phyloP scores from a whole-genome alignment of 1,140 invertebrate genomes.

The Orchestia grillus region DNA sequence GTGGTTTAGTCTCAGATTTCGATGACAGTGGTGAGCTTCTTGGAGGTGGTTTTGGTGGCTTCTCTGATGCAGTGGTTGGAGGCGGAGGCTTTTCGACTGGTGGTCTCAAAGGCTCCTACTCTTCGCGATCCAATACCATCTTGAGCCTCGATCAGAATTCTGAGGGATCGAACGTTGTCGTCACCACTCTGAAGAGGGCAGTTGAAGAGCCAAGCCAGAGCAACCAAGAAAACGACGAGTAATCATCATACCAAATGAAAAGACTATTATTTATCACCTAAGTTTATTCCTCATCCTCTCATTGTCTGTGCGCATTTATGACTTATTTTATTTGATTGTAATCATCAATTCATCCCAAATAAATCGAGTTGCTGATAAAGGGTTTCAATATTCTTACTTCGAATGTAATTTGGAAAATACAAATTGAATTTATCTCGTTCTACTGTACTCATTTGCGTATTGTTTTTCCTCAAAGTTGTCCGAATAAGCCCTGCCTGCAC shows the following conservation, averaged over 20 bases:
- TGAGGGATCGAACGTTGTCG: conserved; percentile 25
- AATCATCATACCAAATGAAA: conserved; percentile 18
- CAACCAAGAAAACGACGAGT: not conserved
- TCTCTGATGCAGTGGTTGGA: conserved; percentile 1
- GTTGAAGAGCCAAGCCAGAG: not conserved
- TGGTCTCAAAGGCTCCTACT: conserved; percentile 21
- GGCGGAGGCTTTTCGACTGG: conserved; percentile 17
- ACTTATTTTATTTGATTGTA: conserved; percentile 39
- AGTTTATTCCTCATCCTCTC: not conserved
- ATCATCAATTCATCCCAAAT: conserved; percentile 17
- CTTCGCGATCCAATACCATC: conserved; percentile 8
- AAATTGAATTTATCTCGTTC: not conserved
- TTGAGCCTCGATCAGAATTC: not conserved
- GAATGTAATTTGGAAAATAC: not conserved
- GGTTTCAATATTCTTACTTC: not conserved
- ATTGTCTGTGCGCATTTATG: not conserved
- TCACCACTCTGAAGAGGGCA: conserved; percentile 28
- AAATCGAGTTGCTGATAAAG: conserved; percentile 12
- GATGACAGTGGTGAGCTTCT: not conserved
- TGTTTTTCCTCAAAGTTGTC: too few relatives aligned
- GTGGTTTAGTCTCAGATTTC: not conserved
- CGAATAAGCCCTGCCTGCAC: too few relatives aligned
- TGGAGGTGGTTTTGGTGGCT: conserved; percentile 3
- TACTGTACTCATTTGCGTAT: too few relatives aligned
- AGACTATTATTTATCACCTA: conserved; percentile 18